Conservation (phyloP, 2,113 vertebrate species). For the Nycticryphes semicollaris region DNA sequence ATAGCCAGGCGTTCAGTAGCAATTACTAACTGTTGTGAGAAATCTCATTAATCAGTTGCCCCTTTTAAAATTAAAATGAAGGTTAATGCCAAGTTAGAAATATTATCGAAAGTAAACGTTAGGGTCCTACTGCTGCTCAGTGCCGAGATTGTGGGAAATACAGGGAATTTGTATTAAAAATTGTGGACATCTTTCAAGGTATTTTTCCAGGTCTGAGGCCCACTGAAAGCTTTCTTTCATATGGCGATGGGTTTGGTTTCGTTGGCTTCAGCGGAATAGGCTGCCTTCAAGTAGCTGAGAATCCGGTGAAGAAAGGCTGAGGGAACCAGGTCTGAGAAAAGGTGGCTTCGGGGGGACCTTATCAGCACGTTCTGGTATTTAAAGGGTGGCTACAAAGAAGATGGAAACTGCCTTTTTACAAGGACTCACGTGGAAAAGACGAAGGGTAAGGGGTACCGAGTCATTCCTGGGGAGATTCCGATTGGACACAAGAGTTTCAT, state of each 20-base stretch:
- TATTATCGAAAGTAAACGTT: background rate
- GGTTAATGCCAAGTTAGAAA: background rate
- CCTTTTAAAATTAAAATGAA: background rate
- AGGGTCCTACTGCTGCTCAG: background rate
- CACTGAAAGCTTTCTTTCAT: background rate
- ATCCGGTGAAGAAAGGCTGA: background rate
- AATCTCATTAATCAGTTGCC: background rate
- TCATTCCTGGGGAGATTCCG: background rate
- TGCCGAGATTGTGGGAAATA: background rate
- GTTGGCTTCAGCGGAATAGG: background rate
- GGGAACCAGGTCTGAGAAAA: background rate
- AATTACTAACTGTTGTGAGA: background rate
- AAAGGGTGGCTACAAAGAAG: background rate
- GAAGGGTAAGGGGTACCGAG: background rate
- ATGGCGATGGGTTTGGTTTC: background rate
- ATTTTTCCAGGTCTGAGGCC: background rate
- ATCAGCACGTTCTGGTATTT: background rate
- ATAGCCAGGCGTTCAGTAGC: fast-evolving
- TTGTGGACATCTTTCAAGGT: background rate
- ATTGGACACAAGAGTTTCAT: background rate
- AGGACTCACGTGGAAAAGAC: background rate
- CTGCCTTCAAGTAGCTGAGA: background rate
- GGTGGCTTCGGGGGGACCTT: background rate
- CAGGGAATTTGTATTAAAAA: background rate
- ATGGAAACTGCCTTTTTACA: background rate